Percentiles rank a stretch among this genome's conserved stretches.
Evolutionary conservation across 2,797 vertebrate species (phyloP).

Genomic region (Thunnus albacares): DNA sequence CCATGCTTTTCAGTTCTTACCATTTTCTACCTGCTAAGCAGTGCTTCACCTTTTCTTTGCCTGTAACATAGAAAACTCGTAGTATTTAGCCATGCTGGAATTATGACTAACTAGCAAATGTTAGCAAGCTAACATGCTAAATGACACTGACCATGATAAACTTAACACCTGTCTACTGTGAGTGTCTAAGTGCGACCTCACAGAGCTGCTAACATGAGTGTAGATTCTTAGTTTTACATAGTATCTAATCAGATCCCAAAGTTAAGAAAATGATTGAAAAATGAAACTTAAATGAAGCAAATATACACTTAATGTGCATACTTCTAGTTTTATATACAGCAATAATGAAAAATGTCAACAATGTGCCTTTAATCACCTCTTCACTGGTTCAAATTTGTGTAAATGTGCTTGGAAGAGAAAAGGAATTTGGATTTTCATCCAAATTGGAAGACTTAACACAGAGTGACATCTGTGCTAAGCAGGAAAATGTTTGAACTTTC

Average conservation of each 20-base stretch:
- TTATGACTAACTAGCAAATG: too few species aligned
- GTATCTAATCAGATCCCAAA: too few species aligned
- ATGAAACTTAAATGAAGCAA: background rate
- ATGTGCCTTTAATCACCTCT: background rate
- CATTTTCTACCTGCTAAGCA: background rate
- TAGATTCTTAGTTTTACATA: too few species aligned
- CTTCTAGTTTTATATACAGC: background rate
- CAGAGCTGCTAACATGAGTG: too few species aligned
- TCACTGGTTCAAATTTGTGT: background rate
- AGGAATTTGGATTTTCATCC: constrained; percentile 18
- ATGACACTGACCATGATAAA: too few species aligned
- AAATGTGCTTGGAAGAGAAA: constrained; percentile 15
- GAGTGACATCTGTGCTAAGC: constrained; percentile 1
- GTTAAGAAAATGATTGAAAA: background rate
- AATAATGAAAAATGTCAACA: background rate
- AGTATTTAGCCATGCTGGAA: too few species aligned
- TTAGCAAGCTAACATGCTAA: too few species aligned
- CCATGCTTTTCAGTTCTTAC: background rate
- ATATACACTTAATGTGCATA: background rate
- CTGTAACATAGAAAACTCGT: too few species aligned
- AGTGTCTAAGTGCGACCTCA: too few species aligned
- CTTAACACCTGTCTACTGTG: too few species aligned
- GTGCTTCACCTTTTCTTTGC: background rate
- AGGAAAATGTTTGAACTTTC: constrained; percentile 28
- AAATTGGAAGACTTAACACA: constrained; percentile 6